Evolutionary conservation across 2,888 invertebrate genomes (phyloP).

Genomic region (Agrotis puta): DNA sequence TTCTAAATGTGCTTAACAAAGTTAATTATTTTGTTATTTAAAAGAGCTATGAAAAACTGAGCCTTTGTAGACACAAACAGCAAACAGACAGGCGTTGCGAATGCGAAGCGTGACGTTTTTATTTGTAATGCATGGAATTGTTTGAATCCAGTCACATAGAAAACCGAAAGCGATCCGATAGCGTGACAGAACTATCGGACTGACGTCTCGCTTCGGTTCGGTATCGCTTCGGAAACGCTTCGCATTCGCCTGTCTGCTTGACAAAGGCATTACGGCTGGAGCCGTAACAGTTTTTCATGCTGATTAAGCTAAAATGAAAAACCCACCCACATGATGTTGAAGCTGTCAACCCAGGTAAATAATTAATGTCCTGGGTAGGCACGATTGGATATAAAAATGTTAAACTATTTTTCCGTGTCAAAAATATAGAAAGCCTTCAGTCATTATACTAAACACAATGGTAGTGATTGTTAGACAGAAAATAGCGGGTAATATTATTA

Average conservation of each 20-base stretch:
- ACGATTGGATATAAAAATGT: background rate
- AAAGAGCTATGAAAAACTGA: conserved; percentile 23
- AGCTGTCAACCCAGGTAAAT: conserved; percentile 13
- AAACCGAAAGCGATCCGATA: too few species aligned
- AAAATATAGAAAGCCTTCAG: background rate
- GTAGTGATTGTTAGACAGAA: background rate
- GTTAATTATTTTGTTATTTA: conserved; percentile 56
- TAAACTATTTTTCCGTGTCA: background rate
- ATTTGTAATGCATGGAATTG: too few species aligned
- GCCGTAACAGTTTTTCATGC: too few species aligned
- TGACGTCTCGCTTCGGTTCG: too few species aligned
- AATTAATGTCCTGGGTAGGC: conserved; percentile 6
- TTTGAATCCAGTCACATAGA: too few species aligned
- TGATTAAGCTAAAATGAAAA: background rate
- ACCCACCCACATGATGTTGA: background rate
- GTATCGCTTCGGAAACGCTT: too few species aligned
- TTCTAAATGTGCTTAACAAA: conserved; percentile 67
- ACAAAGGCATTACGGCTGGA: too few species aligned
- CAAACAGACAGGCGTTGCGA: too few species aligned
- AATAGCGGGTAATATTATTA: background rate
- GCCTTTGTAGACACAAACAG: too few species aligned
- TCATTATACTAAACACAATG: background rate
- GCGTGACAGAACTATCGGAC: too few species aligned
- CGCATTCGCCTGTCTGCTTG: too few species aligned
- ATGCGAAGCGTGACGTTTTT: too few species aligned